Evolutionary conservation across 2,888 invertebrate genomes (phyloP).

Genomic region (Athrips mouffetella): DNA sequence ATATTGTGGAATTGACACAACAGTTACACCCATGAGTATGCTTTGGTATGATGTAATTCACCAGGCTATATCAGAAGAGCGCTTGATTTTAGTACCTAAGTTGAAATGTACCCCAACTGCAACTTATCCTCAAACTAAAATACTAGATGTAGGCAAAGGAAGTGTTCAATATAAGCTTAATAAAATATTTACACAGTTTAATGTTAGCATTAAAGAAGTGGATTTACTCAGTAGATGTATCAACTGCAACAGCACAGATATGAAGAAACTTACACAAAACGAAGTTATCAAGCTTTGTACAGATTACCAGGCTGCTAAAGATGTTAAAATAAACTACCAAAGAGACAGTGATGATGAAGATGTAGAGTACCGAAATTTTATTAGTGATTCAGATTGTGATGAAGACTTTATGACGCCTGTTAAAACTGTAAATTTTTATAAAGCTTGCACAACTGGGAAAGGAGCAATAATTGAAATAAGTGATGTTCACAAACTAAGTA

Average conservation of each 20-base stretch:
- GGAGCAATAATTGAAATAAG: conserved; percentile 77
- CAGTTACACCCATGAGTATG: conserved; percentile 79
- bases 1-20: conserved; percentile 77
- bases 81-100: conserved; percentile 52
- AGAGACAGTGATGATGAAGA: conserved; percentile 47
- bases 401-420: conserved; percentile 48
- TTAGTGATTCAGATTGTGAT: conserved; percentile 55
- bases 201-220: conserved; percentile 78
- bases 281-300: conserved; percentile 51
- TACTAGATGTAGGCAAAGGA: conserved; percentile 77
- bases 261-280: conserved; percentile 42
- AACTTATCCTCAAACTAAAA: conserved; percentile 70
- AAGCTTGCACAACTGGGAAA: conserved; percentile 67
- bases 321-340: conserved; percentile 21
- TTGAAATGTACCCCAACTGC: conserved; percentile 74
- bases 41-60: conserved; percentile 65
- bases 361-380: conserved; percentile 52
- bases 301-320: conserved; percentile 34
- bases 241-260: conserved; percentile 70
- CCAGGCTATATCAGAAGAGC: conserved; percentile 57
- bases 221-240: conserved; percentile 86
- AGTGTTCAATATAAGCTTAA: conserved; percentile 80
- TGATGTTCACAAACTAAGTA: conserved; percentile 60
- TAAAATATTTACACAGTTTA: conserved; percentile 82
- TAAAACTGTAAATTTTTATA: conserved; percentile 25